Evolutionary conservation across 2,888 invertebrate genomes (phyloP).

Genomic region (Tortricodes alternella): DNA sequence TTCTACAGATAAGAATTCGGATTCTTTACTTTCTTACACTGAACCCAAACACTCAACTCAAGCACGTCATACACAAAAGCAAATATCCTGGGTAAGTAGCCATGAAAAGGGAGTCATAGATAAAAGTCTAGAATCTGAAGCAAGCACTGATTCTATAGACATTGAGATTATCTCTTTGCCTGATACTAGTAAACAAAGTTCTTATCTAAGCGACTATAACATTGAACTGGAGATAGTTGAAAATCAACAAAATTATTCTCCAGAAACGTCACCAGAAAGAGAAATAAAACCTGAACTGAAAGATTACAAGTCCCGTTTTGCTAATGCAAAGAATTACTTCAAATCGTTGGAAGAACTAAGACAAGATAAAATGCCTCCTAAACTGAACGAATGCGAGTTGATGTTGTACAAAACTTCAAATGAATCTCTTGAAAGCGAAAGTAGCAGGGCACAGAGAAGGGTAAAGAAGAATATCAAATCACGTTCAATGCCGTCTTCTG

Average conservation of each 20-base stretch:
- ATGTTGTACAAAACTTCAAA: conserved; percentile 57
- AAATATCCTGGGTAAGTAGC: conserved; percentile 35
- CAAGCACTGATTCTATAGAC: conserved; percentile 49
- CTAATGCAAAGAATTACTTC: conserved; percentile 75
- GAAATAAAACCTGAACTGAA: conserved; percentile 49
- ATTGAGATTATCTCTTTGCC: conserved; percentile 40
- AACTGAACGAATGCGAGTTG: conserved; percentile 69
- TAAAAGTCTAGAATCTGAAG: conserved; percentile 43
- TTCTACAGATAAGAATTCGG: neutral
- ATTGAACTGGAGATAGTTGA: conserved; percentile 75
- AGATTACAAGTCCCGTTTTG: conserved; percentile 75
- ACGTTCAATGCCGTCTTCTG: conserved; percentile 71
- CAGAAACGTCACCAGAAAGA: conserved; percentile 53
- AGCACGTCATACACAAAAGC: neutral
- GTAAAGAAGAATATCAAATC: conserved; percentile 65
- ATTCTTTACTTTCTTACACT: neutral
- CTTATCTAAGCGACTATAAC: conserved; percentile 67
- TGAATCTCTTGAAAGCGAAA: conserved; percentile 64
- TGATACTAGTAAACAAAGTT: conserved; percentile 54
- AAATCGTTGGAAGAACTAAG: conserved; percentile 74
- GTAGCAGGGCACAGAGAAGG: conserved; percentile 46
- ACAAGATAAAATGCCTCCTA: conserved; percentile 55
- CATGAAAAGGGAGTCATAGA: conserved; percentile 45
- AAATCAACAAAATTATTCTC: conserved; percentile 50
- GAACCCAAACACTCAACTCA: conserved; percentile 6